Percentiles rank a stretch among this genome's conserved stretches.
Evolutionary conservation across 2,113 vertebrate species (phyloP).

Genomic region (Anarrhichthys ocellatus): DNA sequence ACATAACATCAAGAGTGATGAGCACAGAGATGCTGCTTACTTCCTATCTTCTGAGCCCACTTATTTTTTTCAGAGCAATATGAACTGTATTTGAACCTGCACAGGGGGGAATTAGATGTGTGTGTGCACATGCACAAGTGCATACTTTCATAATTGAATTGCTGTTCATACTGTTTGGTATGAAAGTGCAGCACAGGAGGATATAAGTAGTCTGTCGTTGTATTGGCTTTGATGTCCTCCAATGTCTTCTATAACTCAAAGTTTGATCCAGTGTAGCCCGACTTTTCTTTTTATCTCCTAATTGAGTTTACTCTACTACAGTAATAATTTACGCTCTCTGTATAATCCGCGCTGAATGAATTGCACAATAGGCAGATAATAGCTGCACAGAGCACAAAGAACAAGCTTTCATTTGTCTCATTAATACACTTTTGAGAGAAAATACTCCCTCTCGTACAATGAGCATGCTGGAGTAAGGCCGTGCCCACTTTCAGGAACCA

Average conservation of each 20-base stretch:
- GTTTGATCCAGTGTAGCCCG: not conserved
- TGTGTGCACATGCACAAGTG: not conserved
- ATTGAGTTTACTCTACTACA: slow-evolving; percentile 26
- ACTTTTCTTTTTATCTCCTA: slow-evolving; percentile 22
- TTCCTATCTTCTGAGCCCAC: slow-evolving; percentile 43
- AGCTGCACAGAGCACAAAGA: slow-evolving; percentile 10
- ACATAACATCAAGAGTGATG: slow-evolving; percentile 36
- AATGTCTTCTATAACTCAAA: slow-evolving; percentile 24
- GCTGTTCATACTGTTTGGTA: slow-evolving; percentile 12
- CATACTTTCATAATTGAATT: slow-evolving; percentile 10
- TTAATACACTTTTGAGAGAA: slow-evolving; percentile 20
- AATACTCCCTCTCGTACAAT: slow-evolving; percentile 1
- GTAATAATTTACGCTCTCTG: slow-evolving; percentile 12
- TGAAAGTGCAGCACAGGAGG: not conserved
- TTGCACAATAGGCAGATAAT: slow-evolving; percentile 20
- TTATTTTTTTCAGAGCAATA: slow-evolving; percentile 26
- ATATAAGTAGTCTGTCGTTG: not conserved
- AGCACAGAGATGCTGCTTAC: slow-evolving; percentile 31
- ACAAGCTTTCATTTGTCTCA: slow-evolving; percentile 12
- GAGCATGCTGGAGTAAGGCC: slow-evolving; percentile 22
- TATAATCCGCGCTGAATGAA: slow-evolving; percentile 38
- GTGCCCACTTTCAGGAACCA: not conserved
- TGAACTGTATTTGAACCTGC: slow-evolving; percentile 70
- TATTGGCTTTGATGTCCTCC: slow-evolving; percentile 19
- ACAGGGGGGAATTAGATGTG: not conserved